These are phyloP conservation scores for Nannobrachium achirus DNA, from an alignment of 2,113 vertebrate genomes.

Conservation along the genomic window DNA sequence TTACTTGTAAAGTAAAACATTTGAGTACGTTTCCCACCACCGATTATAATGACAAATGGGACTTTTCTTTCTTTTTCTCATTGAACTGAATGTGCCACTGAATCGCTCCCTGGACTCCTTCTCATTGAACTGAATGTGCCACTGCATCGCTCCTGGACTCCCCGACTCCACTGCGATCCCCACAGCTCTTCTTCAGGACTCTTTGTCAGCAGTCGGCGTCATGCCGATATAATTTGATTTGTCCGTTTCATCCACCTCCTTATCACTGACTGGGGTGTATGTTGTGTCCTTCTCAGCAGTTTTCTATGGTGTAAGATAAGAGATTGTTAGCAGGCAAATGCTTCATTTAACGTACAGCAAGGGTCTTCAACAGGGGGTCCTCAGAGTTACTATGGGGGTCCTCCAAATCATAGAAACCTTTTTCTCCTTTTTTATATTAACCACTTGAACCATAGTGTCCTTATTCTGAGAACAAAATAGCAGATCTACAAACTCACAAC, in stretches of 20 bases:
- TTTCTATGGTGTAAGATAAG: slow-evolving; percentile 41
- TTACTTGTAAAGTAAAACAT: no score
- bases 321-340: not conserved
- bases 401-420: no score
- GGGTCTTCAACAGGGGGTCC: no score
- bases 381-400: no score
- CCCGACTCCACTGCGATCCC: not conserved
- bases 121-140: not conserved
- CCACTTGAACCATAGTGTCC: no score
- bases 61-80: not conserved
- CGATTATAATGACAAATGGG: not conserved
- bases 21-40: no score
- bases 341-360: no score
- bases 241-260: slow-evolving; percentile 72
- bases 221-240: slow-evolving; percentile 75
- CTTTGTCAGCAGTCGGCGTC: slow-evolving; percentile 53
- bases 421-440: no score
- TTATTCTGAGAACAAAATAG: no score
- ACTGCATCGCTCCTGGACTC: not conserved
- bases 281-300: slow-evolving; percentile 65
- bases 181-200: slow-evolving; percentile 52
- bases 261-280: slow-evolving; percentile 72
- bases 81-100: no score
- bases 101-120: no score
- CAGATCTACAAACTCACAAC: no score